Evolutionary conservation across 2,797 vertebrate genomes (phyloP), one percentile per base, ranked within the genome.

Genomic region (Alauda arvensis): DNA sequence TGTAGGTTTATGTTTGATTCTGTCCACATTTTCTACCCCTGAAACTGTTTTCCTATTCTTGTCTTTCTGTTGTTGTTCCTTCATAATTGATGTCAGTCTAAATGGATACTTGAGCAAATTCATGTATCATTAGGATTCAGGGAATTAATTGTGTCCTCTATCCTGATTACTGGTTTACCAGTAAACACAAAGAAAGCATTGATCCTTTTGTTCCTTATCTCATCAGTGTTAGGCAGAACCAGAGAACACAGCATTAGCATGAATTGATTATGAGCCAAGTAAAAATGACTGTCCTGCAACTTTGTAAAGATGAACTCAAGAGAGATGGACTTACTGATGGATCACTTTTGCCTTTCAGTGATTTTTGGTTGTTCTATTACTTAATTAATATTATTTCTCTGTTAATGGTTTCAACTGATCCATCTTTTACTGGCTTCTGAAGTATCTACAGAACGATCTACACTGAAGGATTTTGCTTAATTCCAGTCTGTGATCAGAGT

Each of bases 181-280:
- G 85, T 75, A 85, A 83, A 68, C 39, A 93, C 91, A 95, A 91
- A 85, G 77, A 88, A 34, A 80, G 37, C 90, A 90, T 88, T 94
- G 88, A 95, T 90, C 69, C 43, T 26, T 87, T 87, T 90, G 79
- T 88, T 84, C 62, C 82, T 88, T 95, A 87, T 77, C 68, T 90
- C 93, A 94, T 71, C 79, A 71, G 93, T 6, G 19, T 83, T 91
- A 91, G 87, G 87, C 89, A 83, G 90, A 85, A 77, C 84, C 46
- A 77, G 68, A 87, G 61, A 87, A 86, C 68, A 68, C 0, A 39
- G 75, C 65, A 84, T 89, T 93, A 87, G 68, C 92, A 89, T 90
- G 83, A 90, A 83, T 21, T 88, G 69, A 71, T 93, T 63, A 92
- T 85, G 42, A 85, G 81, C 81, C 78, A 84, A 68, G 65, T 49